phyloP scores from a whole-genome alignment of 2,797 vertebrate genomes.

The Pangasius djambal region DNA sequence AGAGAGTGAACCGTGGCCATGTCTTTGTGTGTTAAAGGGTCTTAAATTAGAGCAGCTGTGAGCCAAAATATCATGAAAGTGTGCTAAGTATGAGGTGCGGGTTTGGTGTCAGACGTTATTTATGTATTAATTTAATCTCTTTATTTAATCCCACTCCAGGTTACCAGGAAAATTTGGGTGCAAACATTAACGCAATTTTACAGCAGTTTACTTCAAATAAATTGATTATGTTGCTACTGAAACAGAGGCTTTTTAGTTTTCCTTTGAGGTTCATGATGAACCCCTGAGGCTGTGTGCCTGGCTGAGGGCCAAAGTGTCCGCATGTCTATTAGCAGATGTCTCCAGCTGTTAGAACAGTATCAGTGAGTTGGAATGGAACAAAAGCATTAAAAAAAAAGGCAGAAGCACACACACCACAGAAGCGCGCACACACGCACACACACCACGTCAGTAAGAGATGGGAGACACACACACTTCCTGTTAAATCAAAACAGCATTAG shows the following conservation, averaged over 20 bases:
- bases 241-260: background rate
- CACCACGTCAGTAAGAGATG: constrained; percentile 12
- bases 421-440: constrained; percentile 8
- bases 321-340: constrained; percentile 41
- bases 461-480: constrained; percentile 28
- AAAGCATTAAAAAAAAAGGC: constrained; percentile 21
- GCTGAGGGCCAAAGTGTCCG: constrained; percentile 22
- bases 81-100: background rate
- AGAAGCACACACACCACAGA: background rate
- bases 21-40: constrained; percentile 31
- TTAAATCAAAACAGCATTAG: constrained; percentile 30
- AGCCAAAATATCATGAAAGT: background rate
- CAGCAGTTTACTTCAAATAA: constrained; percentile 2
- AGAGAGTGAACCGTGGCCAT: constrained; percentile 54
- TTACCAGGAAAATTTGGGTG: background rate
- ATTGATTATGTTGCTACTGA: constrained; percentile 6
- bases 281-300: constrained; percentile 28
- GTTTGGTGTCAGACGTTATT: background rate
- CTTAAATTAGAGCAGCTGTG: constrained; percentile 2
- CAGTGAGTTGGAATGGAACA: constrained; percentile 32
- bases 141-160: constrained; percentile 1
- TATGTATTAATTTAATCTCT: background rate
- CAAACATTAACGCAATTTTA: background rate
- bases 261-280: constrained; percentile 9
- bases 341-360: constrained; percentile 53